phyloP scores from a whole-genome alignment of 2,797 vertebrate species.

The Cyprinella venusta region DNA sequence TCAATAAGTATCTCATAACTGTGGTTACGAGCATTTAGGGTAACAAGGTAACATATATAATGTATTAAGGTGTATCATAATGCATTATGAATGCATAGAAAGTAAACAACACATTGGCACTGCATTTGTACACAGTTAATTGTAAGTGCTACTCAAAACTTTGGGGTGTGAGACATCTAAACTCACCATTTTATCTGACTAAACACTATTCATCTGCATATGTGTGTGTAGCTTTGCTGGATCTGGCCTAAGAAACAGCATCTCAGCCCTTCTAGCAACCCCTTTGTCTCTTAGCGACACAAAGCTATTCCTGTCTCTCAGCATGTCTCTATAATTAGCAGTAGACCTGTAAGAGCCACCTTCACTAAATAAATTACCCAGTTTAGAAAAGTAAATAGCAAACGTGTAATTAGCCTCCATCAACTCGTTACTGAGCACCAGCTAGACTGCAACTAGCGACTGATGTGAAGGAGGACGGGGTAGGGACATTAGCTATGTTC shows the following conservation, averaged over 20 bases:
- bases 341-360: slow-evolving; percentile 56
- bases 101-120: not conserved
- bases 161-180: not conserved
- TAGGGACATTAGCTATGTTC: not conserved
- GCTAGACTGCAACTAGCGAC: slow-evolving; percentile 19
- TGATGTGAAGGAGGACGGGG: slow-evolving; percentile 14
- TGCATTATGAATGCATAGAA: not conserved
- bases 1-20: not conserved
- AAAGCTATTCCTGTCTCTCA: slow-evolving; percentile 70
- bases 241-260: not conserved
- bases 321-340: slow-evolving; percentile 70
- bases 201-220: not conserved
- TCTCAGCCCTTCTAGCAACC: slow-evolving; percentile 48
- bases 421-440: slow-evolving; percentile 49
- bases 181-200: not conserved
- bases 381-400: slow-evolving; percentile 59
- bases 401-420: slow-evolving; percentile 67
- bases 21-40: not conserved
- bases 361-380: slow-evolving; percentile 67
- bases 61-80: not conserved
- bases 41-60: not conserved
- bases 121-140: not conserved
- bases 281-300: slow-evolving; percentile 64
- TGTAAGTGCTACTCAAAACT: not conserved
- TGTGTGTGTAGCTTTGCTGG: not conserved